Base-by-base conservation (phyloP, 2,888 invertebrate genomes). In the Tachystola acroxantha region DNA sequence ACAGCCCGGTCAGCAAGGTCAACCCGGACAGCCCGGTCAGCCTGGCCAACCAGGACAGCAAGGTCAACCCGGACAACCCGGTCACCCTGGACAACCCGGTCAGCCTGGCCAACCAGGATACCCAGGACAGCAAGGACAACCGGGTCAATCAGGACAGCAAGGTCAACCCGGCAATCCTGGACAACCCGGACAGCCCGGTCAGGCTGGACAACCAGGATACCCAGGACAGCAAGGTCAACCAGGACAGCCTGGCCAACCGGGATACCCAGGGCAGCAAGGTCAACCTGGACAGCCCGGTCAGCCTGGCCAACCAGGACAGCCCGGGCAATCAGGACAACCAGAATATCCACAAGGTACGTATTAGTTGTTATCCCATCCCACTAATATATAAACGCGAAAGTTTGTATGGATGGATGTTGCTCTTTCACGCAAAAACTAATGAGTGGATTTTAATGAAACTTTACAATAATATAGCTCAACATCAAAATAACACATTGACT, bases 201-300 rank as follows among this genome's bases (percentile, higher is more conserved):
- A 42, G 6, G 48, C 57, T 0, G 55, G 50, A 3, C 32, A 45
- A 1, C 55, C 53, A 12, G 39, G 76, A 19, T 62, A 72, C 53
- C 69, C 70, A 9, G 76, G 77, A 2, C 64, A 69, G 38, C 73
- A 75, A 10, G 68, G 62, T 7, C 57, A 66, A 1, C 62, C 47
- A 5, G 39, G 39, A 6, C 39, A 39, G 13, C 39, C 33, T 30
- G 54, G 56, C 16, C 40, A 62, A 2, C 50, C 51, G 9, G 45
- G 39, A 10, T 13, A 39, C 7, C 45, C 47, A 31, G 46, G 9
- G 41, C 45, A 37, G 0, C 37, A 39, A 0, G 46, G 37, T 2
- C 25, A 37, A 2, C 37, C 39, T 0, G 50, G 48, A 10, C 13
- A 40, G 7, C 51, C 49, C 2, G 49, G 48, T 11, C 12, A 40